Evolutionary conservation across 2,797 vertebrate species (phyloP).

Genomic region (Syndactyla subalaris): DNA sequence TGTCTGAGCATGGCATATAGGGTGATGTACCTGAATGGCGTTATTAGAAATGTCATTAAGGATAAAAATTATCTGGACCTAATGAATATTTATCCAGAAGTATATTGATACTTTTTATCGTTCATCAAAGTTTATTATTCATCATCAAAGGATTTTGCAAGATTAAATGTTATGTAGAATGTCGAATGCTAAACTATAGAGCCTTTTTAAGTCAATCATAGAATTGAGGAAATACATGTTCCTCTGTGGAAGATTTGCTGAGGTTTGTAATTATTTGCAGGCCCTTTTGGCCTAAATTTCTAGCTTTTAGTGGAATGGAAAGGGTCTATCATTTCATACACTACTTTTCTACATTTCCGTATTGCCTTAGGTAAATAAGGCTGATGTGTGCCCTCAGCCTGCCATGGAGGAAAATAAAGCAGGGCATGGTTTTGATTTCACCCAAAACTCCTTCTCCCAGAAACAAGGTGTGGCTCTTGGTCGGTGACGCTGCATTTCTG

Average conservation of each 20-base stretch:
- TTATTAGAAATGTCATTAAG: neutral
- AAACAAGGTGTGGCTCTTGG: neutral
- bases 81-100: neutral
- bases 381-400: neutral
- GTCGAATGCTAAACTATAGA: neutral
- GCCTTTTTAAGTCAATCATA: rapidly evolving
- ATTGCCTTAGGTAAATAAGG: neutral
- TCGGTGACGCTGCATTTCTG: neutral
- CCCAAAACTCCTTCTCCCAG: neutral
- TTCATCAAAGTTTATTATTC: neutral
- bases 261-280: neutral
- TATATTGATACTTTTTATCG: neutral
- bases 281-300: neutral
- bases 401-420: neutral
- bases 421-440: neutral
- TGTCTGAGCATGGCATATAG: neutral
- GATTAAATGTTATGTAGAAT: neutral
- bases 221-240: neutral
- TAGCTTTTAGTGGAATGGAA: neutral
- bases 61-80: neutral
- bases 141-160: neutral
- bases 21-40: neutral
- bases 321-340: neutral
- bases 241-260: neutral
- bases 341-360: neutral